Percentiles rank a stretch among this genome's conserved stretches.
Evolutionary conservation across 2,797 vertebrate species (phyloP).

Genomic region (Periparus ater): DNA sequence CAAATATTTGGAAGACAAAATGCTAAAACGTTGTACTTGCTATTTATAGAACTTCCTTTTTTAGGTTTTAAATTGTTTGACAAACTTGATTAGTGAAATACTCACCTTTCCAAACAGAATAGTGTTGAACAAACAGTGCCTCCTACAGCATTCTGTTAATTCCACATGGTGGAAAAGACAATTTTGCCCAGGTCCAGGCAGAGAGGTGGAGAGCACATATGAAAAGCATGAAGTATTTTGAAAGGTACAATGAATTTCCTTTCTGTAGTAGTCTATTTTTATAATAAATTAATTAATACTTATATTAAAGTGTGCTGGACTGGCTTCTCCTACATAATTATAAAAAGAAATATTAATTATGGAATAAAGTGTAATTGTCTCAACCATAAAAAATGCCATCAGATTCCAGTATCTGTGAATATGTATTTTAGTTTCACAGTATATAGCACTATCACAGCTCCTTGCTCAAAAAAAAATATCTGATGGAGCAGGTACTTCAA

Average conservation of each 20-base stretch:
- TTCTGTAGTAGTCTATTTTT: background rate
- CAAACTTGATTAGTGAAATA: background rate
- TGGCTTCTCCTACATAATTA: background rate
- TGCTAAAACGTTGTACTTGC: background rate
- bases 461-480: background rate
- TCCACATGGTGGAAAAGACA: background rate
- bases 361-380: background rate
- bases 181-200: background rate
- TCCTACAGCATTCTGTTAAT: background rate
- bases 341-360: background rate
- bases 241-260: background rate
- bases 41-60: background rate
- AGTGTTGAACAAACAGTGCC: background rate
- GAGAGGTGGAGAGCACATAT: background rate
- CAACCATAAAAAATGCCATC: background rate
- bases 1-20: background rate
- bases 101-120: background rate
- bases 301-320: background rate
- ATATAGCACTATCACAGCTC: background rate
- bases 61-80: background rate
- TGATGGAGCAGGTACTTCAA: background rate
- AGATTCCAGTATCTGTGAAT: background rate
- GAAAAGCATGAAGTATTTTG: background rate
- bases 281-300: background rate
- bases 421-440: background rate